Conservation (phyloP, 2,797 vertebrate genomes). For the Spea hammondii region DNA sequence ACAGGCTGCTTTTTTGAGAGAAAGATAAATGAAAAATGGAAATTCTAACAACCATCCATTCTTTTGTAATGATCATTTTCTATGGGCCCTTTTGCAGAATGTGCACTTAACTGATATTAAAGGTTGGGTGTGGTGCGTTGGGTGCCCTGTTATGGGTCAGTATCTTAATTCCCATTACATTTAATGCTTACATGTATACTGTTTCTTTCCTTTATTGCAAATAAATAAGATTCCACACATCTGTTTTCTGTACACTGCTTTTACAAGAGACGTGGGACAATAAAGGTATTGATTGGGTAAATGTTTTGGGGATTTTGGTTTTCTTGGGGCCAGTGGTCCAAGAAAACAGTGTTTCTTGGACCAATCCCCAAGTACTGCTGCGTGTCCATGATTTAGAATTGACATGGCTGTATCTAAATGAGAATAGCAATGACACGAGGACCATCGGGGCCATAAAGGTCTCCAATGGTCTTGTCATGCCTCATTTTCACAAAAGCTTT, state of each 20-base stretch:
- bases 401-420: no score
- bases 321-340: no score
- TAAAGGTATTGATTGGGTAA: no score
- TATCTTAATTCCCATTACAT: slow-evolving; percentile 17
- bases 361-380: no score
- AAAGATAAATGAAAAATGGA: slow-evolving; percentile 54
- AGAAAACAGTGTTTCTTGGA: no score
- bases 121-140: slow-evolving; percentile 57
- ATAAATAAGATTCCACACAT: slow-evolving; percentile 34
- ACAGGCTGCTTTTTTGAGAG: slow-evolving; percentile 69
- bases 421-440: no score
- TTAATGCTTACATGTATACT: slow-evolving; percentile 24
- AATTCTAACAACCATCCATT: slow-evolving; percentile 67
- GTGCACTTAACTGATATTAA: slow-evolving; percentile 72
- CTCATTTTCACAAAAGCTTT: no score
- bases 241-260: slow-evolving; percentile 2
- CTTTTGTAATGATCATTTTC: slow-evolving; percentile 76
- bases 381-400: no score
- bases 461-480: no score
- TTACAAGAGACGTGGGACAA: not conserved
- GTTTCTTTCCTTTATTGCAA: slow-evolving; percentile 35
- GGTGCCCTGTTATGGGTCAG: not conserved
- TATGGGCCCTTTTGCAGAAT: slow-evolving; percentile 75
- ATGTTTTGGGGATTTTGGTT: no score
- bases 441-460: no score